Base-by-base conservation (phyloP, 2,888 invertebrate species). In the Chirona hameri region DNA sequence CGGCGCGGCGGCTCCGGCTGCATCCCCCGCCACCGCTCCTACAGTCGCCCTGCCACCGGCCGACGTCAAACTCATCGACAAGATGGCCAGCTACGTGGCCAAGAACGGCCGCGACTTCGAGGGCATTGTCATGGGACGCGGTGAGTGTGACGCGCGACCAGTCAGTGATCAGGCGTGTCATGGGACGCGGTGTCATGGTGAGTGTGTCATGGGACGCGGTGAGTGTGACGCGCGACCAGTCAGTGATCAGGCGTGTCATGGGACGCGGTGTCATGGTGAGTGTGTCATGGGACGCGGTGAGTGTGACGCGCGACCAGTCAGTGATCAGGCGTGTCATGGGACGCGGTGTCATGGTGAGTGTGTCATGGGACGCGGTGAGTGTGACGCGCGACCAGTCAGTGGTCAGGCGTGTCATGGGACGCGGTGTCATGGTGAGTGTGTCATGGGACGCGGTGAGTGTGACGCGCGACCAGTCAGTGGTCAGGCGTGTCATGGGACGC, bases 31-130 rank as follows among this genome's bases (percentile, higher is more conserved):
- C n/a, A 10, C 65, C 39, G 39, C 52, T 27, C 48, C 79, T 7
- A 18, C 76, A 3, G 18, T 24, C 18, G n/a, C n/a, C 18, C 46
- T 48, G 48, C 98, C 98, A 0, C 93, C 96, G 0, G 93, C 93
- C 9, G 96, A 96, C 86, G 90, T 94, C 0, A 93, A 94, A 87
- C 91, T 94, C 31, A 94, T 99, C 83, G 97, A 98, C 88, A 97
- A 98, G 89, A 97, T 99, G 93, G 98, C 99, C 0, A 93, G 93
- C 85, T 98, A 98, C 88, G 98, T 99, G 0, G 94, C 96, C 0
- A 95, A 96, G 86, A 98, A 98, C 89, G 99, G 99, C 0, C 92
- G 93, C 83, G 94, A 95, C 86, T 98, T 99, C 87, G 98, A 99
- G 86, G 92, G 93, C 60, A 94, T 95, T 48, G 93, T 96, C 18